These are phyloP conservation scores for Psilanteris sp. DNA, from an alignment of 1,140 invertebrate species.

Conservation along the genomic window DNA sequence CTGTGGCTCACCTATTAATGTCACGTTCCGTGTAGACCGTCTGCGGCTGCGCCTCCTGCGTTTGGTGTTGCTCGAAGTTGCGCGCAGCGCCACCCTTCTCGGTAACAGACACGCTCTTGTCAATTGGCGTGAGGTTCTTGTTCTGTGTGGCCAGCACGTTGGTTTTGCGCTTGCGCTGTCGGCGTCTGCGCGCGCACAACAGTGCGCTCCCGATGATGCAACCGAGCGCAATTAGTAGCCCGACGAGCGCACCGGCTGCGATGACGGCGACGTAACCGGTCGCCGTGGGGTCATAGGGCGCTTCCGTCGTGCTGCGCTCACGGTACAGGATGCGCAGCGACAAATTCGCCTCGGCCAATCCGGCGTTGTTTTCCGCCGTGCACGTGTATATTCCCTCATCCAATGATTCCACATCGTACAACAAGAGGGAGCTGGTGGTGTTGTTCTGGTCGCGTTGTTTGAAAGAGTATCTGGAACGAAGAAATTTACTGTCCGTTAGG, in stretches of 20 bases:
- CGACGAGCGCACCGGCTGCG: conserved; percentile 72
- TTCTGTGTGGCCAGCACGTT: conserved; percentile 68
- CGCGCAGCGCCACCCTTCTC: conserved; percentile 60
- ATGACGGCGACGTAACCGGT: conserved; percentile 72
- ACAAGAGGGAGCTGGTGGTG: conserved; percentile 68
- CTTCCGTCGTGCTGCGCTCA: conserved; percentile 69
- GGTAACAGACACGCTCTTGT: conserved; percentile 52
- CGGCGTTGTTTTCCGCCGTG: conserved; percentile 90
- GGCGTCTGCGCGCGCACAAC: conserved; percentile 69
- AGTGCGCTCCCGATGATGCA: conserved; percentile 72
- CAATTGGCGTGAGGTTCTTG: conserved; percentile 70
- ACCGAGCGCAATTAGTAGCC: conserved; percentile 70
- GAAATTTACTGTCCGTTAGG: too few relatives aligned
- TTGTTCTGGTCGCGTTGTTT: conserved; percentile 72
- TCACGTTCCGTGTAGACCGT: conserved; percentile 69
- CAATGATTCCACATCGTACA: conserved; percentile 66
- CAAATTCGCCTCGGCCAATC: conserved; percentile 86
- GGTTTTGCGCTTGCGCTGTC: conserved; percentile 68
- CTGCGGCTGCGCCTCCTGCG: conserved; percentile 44
- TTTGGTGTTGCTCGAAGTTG: conserved; percentile 61
- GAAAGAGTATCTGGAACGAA: conserved; percentile 69
- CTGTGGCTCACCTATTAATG: conserved; percentile 25
- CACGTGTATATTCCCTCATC: conserved; percentile 90
- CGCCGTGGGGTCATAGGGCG: conserved; percentile 65
- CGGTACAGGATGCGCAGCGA: conserved; percentile 82